Evolutionary conservation across 2,888 invertebrate species (phyloP).

Genomic region (Liodrosophila aerea): DNA sequence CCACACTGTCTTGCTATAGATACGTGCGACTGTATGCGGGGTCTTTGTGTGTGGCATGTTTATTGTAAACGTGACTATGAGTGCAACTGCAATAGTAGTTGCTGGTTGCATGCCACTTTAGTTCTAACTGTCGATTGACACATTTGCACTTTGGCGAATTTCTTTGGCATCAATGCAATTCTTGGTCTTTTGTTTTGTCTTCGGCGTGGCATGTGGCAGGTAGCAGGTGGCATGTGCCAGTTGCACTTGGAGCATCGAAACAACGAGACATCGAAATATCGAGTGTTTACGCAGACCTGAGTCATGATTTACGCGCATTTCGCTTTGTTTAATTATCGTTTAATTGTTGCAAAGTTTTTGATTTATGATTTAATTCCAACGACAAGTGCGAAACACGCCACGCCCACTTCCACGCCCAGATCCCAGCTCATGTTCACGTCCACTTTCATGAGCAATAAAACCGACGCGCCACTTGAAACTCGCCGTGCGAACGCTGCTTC

Average conservation of each 20-base stretch:
- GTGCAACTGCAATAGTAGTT: slow-evolving; percentile 31
- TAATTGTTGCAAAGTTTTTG: slow-evolving; percentile 72
- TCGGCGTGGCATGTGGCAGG: neutral
- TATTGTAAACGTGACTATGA: slow-evolving; percentile 72
- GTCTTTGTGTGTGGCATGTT: slow-evolving; percentile 45
- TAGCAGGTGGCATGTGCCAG: neutral
- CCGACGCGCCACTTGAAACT: slow-evolving; percentile 25
- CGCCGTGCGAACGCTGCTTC: slow-evolving; percentile 34
- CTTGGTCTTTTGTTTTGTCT: slow-evolving; percentile 27
- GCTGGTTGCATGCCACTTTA: slow-evolving; percentile 36
- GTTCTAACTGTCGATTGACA: slow-evolving; percentile 70
- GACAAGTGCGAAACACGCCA: slow-evolving; percentile 59
- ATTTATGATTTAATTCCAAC: slow-evolving; percentile 74
- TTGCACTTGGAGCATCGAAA: slow-evolving; percentile 29
- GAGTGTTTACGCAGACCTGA: neutral
- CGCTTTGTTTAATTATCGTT: slow-evolving; percentile 72
- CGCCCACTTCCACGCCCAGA: slow-evolving; percentile 10
- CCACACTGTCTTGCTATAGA: slow-evolving; percentile 7
- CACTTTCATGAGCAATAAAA: slow-evolving; percentile 37
- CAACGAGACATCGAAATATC: slow-evolving; percentile 26
- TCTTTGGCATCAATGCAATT: slow-evolving; percentile 38
- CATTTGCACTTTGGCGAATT: slow-evolving; percentile 71
- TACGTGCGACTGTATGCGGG: slow-evolving; percentile 7
- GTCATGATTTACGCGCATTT: slow-evolving; percentile 68
- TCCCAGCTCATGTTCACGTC: neutral